Evolutionary conservation across 1,140 invertebrate species (phyloP).

Genomic region (honey bee (Apis mellifera)): DNA sequence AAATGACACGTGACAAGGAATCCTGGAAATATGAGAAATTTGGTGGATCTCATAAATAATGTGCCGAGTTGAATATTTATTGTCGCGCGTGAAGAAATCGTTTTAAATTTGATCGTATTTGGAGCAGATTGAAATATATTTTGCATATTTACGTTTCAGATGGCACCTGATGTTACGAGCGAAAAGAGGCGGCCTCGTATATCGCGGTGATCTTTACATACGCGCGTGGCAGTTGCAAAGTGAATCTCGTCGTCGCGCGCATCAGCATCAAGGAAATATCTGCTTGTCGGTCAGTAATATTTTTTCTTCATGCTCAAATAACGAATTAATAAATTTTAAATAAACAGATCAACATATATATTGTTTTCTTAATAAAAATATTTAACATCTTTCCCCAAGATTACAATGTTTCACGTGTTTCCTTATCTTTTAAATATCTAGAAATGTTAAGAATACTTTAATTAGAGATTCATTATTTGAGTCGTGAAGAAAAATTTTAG

Average conservation of each 20-base stretch:
- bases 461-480: no score
- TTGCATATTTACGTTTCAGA: slow-evolving; percentile 65
- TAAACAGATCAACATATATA: no score
- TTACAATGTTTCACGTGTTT: no score
- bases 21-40: not conserved
- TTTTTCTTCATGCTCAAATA: no score
- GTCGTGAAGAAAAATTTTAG: no score
- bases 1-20: no score
- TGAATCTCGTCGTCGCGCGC: slow-evolving; percentile 75
- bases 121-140: not conserved
- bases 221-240: slow-evolving; percentile 79
- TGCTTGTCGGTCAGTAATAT: slow-evolving; percentile 75
- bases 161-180: slow-evolving; percentile 79
- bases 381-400: no score
- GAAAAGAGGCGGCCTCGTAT: slow-evolving; percentile 76
- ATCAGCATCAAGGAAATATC: slow-evolving; percentile 74
- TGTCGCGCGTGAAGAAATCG: not conserved
- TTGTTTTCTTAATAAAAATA: no score
- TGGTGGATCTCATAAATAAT: not conserved
- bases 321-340: not conserved
- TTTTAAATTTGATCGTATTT: slow-evolving; percentile 24
- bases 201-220: slow-evolving; percentile 81
- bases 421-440: no score
- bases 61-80: not conserved
- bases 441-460: no score